Conservation (phyloP, 1,140 invertebrate genomes). For the Drosophila melanogaster region DNA sequence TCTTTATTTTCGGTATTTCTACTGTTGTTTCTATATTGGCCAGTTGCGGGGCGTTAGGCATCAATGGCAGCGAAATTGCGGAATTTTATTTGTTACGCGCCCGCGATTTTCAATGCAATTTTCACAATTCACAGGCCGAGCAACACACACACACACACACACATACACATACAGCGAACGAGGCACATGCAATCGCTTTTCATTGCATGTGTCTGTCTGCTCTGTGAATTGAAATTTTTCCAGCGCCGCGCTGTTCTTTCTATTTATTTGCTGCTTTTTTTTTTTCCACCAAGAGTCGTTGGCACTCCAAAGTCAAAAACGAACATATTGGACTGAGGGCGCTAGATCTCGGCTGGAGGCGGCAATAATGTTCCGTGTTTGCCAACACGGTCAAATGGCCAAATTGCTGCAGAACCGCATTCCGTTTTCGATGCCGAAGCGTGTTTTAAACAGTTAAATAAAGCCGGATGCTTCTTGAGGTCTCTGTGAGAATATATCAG, state of each 20-base stretch:
- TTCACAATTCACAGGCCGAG: slow-evolving; percentile 18
- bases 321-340: slow-evolving; percentile 53
- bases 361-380: slow-evolving; percentile 67
- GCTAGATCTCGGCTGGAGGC: slow-evolving; percentile 49
- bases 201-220: slow-evolving; percentile 40
- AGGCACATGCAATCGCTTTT: slow-evolving; percentile 21
- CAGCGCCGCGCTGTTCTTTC: slow-evolving; percentile 18
- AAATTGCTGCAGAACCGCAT: slow-evolving; percentile 22
- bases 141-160: background rate
- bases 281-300: background rate
- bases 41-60: slow-evolving; percentile 50
- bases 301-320: background rate
- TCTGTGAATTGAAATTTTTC: slow-evolving; percentile 50
- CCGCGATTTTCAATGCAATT: slow-evolving; percentile 76
- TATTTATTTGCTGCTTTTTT: slow-evolving; percentile 19
- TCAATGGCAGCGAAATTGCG: slow-evolving; percentile 61
- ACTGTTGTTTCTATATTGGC: slow-evolving; percentile 33
- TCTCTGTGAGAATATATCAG: background rate
- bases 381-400: slow-evolving; percentile 23
- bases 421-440: slow-evolving; percentile 3
- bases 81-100: slow-evolving; percentile 80
- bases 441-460: slow-evolving; percentile 3
- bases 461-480: background rate
- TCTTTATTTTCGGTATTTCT: slow-evolving; percentile 4
- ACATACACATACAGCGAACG: background rate